Percentiles rank a stretch among this genome's conserved stretches.
Evolutionary conservation across 2,113 vertebrate genomes (phyloP).

Genomic region (Mystacornis crossleyi): DNA sequence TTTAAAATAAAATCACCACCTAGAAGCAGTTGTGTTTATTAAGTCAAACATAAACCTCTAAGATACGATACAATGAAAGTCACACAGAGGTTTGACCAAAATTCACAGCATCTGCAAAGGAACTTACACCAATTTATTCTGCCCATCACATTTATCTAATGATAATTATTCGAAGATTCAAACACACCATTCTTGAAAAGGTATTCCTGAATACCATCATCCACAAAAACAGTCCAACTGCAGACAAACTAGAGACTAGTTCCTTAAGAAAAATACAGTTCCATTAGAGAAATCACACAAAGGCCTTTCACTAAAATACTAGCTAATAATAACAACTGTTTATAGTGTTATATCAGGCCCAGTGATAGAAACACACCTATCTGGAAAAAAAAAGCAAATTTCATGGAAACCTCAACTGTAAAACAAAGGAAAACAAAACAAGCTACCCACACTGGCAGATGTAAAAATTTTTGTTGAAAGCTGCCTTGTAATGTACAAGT

Average conservation of each 20-base stretch:
- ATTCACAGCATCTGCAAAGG: background rate
- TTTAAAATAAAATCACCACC: background rate
- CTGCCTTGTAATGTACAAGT: background rate
- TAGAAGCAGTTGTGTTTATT: background rate
- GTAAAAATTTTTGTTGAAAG: background rate
- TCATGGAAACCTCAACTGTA: background rate
- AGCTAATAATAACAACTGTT: background rate
- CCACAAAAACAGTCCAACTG: background rate
- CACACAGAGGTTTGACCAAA: background rate
- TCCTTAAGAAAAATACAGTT: background rate
- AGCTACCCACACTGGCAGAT: background rate
- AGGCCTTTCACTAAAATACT: background rate
- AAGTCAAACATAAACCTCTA: background rate
- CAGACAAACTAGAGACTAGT: background rate
- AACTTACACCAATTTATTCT: background rate
- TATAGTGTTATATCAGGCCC: background rate
- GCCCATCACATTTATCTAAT: background rate
- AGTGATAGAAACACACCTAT: background rate
- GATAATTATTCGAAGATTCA: background rate
- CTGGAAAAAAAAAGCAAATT: background rate
- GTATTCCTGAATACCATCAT: background rate
- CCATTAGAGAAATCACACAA: background rate
- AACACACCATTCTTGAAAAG: background rate
- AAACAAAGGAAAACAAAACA: background rate
- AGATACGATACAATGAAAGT: accelerated